Percentiles rank a stretch among this genome's conserved stretches.
Conservation (phyloP, 1,140 invertebrate genomes). For the Tribolium castaneum region DNA sequence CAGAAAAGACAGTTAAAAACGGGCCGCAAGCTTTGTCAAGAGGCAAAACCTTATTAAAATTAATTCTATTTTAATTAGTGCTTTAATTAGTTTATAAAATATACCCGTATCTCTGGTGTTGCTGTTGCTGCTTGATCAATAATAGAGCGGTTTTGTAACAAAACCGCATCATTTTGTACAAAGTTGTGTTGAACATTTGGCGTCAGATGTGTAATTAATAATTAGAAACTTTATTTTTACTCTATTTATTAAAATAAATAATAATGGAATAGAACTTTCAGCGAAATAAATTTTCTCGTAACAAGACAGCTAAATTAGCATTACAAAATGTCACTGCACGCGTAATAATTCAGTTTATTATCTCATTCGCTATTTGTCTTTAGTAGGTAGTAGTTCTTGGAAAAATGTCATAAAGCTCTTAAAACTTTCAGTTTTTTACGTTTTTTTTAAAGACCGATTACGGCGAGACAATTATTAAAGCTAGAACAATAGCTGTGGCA, state of each 20-base stretch:
- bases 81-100: not conserved
- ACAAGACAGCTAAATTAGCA: not conserved
- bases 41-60: not conserved
- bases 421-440: too few relatives aligned
- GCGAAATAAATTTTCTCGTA: not conserved
- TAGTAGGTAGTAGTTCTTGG: too few relatives aligned
- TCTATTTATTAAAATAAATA: too few relatives aligned
- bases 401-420: too few relatives aligned
- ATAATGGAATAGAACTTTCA: not conserved
- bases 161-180: not conserved
- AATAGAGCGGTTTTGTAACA: not conserved
- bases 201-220: too few relatives aligned
- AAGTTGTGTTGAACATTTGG: not conserved
- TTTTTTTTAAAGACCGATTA: too few relatives aligned
- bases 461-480: too few relatives aligned
- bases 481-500: too few relatives aligned
- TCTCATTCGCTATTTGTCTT: slow-evolving; percentile 28
- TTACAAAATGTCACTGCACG: not conserved
- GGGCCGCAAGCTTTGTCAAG: not conserved
- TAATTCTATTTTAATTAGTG: not conserved
- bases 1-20: not conserved
- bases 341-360: slow-evolving; percentile 4
- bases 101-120: not conserved
- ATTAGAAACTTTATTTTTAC: too few relatives aligned
- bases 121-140: not conserved